Evolutionary conservation across 2,797 vertebrate species (phyloP).

Genomic region (Hafferia zeledoni): DNA sequence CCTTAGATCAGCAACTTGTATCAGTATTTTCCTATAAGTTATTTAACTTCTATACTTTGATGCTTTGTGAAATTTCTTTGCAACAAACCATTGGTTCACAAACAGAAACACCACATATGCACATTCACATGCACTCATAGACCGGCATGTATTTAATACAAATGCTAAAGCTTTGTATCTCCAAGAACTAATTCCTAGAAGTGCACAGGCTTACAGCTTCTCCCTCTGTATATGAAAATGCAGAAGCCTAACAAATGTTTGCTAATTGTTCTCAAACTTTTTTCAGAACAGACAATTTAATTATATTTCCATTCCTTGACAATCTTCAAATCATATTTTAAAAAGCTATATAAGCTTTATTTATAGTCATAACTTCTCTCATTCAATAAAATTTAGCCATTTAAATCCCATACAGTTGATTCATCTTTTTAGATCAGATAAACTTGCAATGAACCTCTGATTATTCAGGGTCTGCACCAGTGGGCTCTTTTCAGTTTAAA

Average conservation of each 20-base stretch:
- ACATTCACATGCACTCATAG: background rate
- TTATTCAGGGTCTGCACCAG: background rate
- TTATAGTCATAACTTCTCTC: background rate
- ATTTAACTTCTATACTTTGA: background rate
- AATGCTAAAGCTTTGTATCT: background rate
- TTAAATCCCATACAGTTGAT: background rate
- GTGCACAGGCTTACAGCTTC: background rate
- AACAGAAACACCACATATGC: background rate
- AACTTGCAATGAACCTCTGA: constrained; percentile 16
- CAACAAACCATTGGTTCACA: background rate
- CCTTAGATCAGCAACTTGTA: background rate
- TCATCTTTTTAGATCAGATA: background rate
- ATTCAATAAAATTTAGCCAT: background rate
- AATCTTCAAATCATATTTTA: background rate
- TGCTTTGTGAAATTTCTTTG: background rate
- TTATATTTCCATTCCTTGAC: background rate
- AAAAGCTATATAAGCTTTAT: background rate
- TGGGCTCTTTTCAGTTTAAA: constrained; percentile 10
- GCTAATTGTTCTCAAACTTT: background rate
- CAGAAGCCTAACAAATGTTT: background rate
- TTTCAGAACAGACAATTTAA: background rate
- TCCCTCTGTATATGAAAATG: background rate
- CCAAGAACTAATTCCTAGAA: background rate
- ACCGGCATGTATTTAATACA: fast-evolving
- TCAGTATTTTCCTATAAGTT: background rate